Base-by-base conservation (phyloP, 2,797 vertebrate species). In the Sebastes elongatus region DNA sequence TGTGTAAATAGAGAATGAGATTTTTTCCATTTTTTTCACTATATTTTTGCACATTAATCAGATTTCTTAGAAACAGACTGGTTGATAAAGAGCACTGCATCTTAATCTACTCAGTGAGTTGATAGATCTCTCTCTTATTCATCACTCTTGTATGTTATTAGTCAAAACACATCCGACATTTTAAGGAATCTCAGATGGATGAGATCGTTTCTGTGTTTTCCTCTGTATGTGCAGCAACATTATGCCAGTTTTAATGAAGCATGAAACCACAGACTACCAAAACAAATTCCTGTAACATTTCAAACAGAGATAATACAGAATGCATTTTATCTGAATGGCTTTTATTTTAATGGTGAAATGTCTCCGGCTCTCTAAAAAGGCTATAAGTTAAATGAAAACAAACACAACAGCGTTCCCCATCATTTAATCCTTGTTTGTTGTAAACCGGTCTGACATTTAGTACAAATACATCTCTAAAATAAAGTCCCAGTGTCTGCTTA, bases 341-440 rank as follows among this genome's bases (percentile, higher is more conserved):
- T 72, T 76, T 66, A 71, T 46, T 76, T 72, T 80, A 10, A 74
- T 69, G 4, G 18, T 35, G 20, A 69, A 8, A 32, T 64, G 13
- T 74, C 30, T 85, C 16, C 18, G 25, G 30, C 52, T 71, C 52
- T 81, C 9, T 52, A 28, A 83, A 88, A 57, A 57, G 70, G 28
- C 75, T 75, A 27, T 5, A 6, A 85, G 67, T 56, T 71, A 72
- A 76, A 82, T 82, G 33, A 80, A 90, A 91, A 85, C 73, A 84
- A 86, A 70, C 52, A 71, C 49, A 66, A 63, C 82, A 68, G 46
- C 73, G 71, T 83, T 81, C 72, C 16, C 63, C n/a, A 86, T 82
- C 42, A 56, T 63, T 86, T 86, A 74, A 67, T 38, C 14, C 66
- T 73, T 74, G 71, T 84, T 90, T 81, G 65, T 25, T 70, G 38